phyloP scores from a whole-genome alignment of 2,113 vertebrate species.

The Percopsis transmontana region DNA sequence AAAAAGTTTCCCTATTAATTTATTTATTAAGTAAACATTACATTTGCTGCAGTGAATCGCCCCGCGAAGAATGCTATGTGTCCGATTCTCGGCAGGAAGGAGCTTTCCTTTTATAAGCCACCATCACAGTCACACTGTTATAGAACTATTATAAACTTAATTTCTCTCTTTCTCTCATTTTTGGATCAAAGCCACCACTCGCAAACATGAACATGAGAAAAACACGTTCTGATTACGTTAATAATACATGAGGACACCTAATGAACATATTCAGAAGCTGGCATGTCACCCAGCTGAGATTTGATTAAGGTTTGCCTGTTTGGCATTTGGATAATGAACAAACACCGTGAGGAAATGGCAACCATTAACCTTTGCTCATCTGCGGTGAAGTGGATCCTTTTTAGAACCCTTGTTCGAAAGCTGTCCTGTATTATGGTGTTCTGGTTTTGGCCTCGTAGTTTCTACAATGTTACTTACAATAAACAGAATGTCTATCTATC shows the following conservation, averaged over 20 bases:
- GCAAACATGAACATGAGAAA: conserved; percentile 60
- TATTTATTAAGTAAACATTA: background rate
- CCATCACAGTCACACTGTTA: conserved; percentile 1
- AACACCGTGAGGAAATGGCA: conserved; percentile 74
- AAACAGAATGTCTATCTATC: background rate
- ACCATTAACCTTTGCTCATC: conserved; percentile 77
- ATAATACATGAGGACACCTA: conserved; percentile 81
- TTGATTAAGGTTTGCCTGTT: conserved; percentile 80
- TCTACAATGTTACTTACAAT: background rate
- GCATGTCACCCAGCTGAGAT: conserved; percentile 57
- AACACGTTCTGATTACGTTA: conserved; percentile 76
- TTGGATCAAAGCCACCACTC: conserved; percentile 61
- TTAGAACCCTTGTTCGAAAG: conserved; percentile 55
- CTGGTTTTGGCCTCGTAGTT: conserved; percentile 44
- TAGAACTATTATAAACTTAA: conserved; percentile 48
- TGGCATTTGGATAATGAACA: conserved; percentile 84
- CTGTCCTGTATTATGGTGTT: conserved; percentile 28
- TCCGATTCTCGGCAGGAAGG: background rate
- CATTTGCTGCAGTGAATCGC: background rate
- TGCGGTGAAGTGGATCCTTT: conserved; percentile 45
- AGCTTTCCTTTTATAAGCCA: conserved; percentile 19
- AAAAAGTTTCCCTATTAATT: background rate
- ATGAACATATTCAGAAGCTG: conserved; percentile 73
- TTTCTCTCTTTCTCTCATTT: conserved; percentile 53
- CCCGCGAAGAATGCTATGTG: background rate